Conservation (phyloP, 2,113 vertebrate species). For the Megalops atlanticus region DNA sequence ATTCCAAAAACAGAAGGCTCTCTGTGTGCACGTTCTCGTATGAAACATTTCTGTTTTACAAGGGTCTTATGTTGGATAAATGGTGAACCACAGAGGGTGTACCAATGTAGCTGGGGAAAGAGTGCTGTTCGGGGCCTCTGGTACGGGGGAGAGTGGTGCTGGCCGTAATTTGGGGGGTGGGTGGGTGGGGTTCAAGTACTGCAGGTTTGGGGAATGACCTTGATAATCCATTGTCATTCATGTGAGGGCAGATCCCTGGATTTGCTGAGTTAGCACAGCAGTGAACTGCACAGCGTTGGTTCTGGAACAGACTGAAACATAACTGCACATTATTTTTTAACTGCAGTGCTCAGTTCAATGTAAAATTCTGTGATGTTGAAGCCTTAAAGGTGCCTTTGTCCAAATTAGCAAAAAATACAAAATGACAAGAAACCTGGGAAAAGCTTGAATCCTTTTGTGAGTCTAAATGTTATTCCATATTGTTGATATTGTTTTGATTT, state of each 20-base stretch:
- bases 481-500: slow-evolving; percentile 57
- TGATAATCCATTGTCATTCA: neutral
- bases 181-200: too few species aligned
- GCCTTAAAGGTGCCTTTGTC: slow-evolving; percentile 62
- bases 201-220: too few species aligned
- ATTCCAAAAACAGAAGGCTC: slow-evolving; percentile 16
- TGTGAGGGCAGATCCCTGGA: neutral
- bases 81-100: neutral
- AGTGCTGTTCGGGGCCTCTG: slow-evolving; percentile 7
- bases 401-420: slow-evolving; percentile 60
- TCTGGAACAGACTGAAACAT: neutral
- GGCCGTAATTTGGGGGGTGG: too few species aligned
- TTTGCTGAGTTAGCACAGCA: slow-evolving; percentile 19
- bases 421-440: slow-evolving; percentile 75
- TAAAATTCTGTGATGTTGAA: slow-evolving; percentile 37
- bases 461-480: slow-evolving; percentile 50
- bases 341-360: neutral
- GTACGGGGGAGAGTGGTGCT: neutral
- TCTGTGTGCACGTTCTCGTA: neutral
- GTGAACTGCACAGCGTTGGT: slow-evolving; percentile 16
- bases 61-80: neutral
- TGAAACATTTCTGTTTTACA: slow-evolving; percentile 1
- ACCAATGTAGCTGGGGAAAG: slow-evolving; percentile 10
- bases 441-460: slow-evolving; percentile 73
- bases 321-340: neutral